Conservation (phyloP, 2,113 vertebrate genomes). For the Geococcyx californianus region DNA sequence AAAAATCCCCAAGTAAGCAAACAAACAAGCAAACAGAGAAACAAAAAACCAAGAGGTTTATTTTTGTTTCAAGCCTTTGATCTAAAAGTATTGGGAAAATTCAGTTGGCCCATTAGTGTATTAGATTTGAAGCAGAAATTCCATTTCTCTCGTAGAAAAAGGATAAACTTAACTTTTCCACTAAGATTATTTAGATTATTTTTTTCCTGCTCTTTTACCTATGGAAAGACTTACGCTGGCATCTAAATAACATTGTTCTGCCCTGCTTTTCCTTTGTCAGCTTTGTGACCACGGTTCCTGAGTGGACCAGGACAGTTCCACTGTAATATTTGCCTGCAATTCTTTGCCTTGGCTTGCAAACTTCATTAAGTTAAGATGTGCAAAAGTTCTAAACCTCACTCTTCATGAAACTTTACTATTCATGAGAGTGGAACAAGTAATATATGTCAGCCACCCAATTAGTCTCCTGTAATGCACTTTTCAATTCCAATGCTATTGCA, state of each 20-base stretch:
- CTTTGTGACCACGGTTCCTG: background rate
- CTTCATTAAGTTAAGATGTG: background rate
- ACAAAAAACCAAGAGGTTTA: no score
- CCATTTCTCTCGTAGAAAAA: background rate
- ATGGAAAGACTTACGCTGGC: background rate
- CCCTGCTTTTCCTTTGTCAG: background rate
- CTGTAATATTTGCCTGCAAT: background rate
- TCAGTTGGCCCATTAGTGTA: background rate
- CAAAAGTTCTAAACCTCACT: background rate
- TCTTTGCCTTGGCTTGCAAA: background rate
- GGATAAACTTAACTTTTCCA: background rate
- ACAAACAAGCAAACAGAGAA: background rate
- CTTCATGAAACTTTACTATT: conserved; percentile 13
- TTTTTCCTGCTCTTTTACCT: background rate
- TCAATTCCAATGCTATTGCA: conserved; percentile 33
- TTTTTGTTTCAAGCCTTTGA: background rate
- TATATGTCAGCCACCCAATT: conserved; percentile 44
- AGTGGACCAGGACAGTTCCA: background rate
- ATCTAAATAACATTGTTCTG: background rate
- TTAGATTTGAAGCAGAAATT: background rate
- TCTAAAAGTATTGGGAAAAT: background rate
- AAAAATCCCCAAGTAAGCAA: no score
- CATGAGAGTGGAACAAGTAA: conserved; percentile 1
- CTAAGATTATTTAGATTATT: background rate
- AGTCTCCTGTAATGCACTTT: conserved; percentile 23